Evolutionary conservation across 2,797 vertebrate species (phyloP), one percentile per base, ranked within the genome.

Genomic region (Coracias cyanogaster): DNA sequence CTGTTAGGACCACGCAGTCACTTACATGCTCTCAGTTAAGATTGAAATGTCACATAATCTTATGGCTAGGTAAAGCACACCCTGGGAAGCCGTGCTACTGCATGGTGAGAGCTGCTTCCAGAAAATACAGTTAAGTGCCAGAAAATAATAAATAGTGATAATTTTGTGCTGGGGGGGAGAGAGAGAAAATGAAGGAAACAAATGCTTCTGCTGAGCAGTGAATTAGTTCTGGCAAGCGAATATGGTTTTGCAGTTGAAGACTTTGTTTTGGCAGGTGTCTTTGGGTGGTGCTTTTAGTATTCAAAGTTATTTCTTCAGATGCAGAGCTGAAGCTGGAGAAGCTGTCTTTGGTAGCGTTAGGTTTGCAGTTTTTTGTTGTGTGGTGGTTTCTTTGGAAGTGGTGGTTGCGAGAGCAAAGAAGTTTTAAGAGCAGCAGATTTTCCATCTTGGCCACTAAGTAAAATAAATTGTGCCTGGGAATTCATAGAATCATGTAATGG

Each of bases 231-330:
- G 85, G 82, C 89, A 94, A 91, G 86, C 1, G 3, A 74, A 41
- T 39, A 57, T 39, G 76, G 64, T 51, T 95, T 90, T 93, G 90
- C 93, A 80, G 80, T 94, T 92, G 15, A 58, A 85, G 84, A 11
- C 28, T 1, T 33, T 91, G 79, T 87, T 94, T 54, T 92, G 90
- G 77, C 80, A 90, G 77, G 65, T 96, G 82, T 86, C 71, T 93
- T 64, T 85, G 89, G 55, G 81, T 88, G 69, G 64, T 93, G 91
- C 69, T 90, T 54, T 69, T 28, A 31, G 24, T 26, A 14, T 72
- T 86, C 58, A 60, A 29, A 33, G 35, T 26, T 55, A 6, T 65
- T 88, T 74, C 46, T 94, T 57, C 41, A 61, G 14, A 28, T 64
- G 80, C 57, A 78, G 70, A 67, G 51, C 33, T 73, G 82, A 90